Conservation (phyloP, 2,797 vertebrate species). For the Sebastes steindachneri region DNA sequence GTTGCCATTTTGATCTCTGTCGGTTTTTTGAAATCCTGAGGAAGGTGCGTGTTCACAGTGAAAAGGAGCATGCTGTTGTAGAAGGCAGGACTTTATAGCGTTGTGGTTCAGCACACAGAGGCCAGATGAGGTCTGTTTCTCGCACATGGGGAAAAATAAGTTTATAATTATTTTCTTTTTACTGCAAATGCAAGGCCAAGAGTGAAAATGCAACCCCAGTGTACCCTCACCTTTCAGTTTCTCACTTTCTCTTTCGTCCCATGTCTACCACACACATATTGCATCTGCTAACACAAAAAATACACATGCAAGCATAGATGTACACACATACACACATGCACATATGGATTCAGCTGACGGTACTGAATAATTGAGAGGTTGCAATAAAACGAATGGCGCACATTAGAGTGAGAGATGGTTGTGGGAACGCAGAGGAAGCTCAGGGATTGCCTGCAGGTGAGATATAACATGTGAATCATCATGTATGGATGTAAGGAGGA, state of each 20-base stretch:
- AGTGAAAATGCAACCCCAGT: constrained; percentile 28
- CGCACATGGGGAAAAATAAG: constrained; percentile 26
- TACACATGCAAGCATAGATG: not conserved
- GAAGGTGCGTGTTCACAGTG: constrained; percentile 15
- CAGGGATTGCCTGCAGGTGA: constrained; percentile 57
- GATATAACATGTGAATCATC: constrained; percentile 58
- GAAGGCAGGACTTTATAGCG: constrained; percentile 18
- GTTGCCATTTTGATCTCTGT: constrained; percentile 21
- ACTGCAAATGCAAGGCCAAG: constrained; percentile 13
- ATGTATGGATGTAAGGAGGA: constrained; percentile 29
- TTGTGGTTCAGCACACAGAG: constrained; percentile 24
- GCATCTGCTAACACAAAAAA: not conserved
- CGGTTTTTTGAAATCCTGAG: constrained; percentile 19
- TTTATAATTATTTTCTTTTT: constrained; percentile 32
- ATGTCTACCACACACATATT: not conserved
- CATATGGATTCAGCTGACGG: constrained; percentile 49
- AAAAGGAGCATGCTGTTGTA: constrained; percentile 27
- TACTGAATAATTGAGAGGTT: constrained; percentile 77
- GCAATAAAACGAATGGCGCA: constrained; percentile 68
- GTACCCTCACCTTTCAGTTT: constrained; percentile 19
- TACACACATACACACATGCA: constrained; percentile 15
- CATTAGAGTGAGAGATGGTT: constrained; percentile 44
- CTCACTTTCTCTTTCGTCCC: constrained; percentile 12
- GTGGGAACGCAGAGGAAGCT: constrained; percentile 16
- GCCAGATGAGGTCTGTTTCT: constrained; percentile 36